A percentile compares a stretch with the other conserved stretches of the same genome.
These are phyloP conservation scores for Calephelis perditalis DNA, from an alignment of 2,888 invertebrate genomes.

Conservation along the genomic window DNA sequence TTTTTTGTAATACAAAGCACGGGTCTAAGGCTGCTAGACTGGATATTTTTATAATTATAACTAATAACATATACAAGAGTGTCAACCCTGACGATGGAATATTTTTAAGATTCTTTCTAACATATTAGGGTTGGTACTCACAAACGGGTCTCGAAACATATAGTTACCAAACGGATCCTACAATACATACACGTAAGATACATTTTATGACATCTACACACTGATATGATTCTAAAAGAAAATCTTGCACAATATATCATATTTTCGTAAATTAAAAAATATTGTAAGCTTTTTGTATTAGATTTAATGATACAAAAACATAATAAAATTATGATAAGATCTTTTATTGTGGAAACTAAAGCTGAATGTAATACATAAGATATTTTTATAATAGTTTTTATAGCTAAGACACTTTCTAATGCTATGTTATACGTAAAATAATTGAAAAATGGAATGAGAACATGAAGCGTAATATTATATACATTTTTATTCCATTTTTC, in stretches of 20 bases:
- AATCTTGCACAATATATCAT: not conserved
- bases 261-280: not conserved
- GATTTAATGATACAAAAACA: not conserved
- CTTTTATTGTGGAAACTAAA: not conserved
- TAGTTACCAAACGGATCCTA: slow-evolving; percentile 73
- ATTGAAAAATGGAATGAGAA: slow-evolving; percentile 5
- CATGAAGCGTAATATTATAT: not conserved
- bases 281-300: not conserved
- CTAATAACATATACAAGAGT: slow-evolving; percentile 35
- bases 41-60: slow-evolving; percentile 38
- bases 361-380: not conserved
- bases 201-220: slow-evolving; percentile 40
- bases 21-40: slow-evolving; percentile 59
- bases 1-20: slow-evolving; percentile 53
- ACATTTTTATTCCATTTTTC: slow-evolving; percentile 6
- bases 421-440: not conserved
- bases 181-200: slow-evolving; percentile 36
- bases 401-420: not conserved
- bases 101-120: slow-evolving; percentile 17
- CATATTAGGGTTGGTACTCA: slow-evolving; percentile 44
- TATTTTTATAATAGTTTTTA: not conserved
- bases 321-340: not conserved
- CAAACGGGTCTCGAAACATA: slow-evolving; percentile 70
- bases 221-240: not conserved
- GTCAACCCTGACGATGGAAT: slow-evolving; percentile 39